Evolutionary conservation across 2,888 invertebrate genomes (phyloP).

Genomic region (Punctoribates punctum): DNA sequence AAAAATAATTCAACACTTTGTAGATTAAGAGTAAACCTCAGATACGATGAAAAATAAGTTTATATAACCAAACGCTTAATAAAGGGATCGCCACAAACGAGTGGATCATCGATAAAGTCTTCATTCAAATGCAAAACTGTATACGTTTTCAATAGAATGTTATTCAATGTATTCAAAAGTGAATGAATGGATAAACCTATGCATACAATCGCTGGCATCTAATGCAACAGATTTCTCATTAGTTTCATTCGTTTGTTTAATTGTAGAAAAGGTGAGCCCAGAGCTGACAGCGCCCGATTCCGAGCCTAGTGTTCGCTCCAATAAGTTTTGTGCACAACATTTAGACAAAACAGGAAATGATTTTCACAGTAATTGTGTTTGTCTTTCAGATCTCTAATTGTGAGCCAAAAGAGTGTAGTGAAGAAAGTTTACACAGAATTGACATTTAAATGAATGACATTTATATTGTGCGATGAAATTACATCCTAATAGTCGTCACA

Average conservation of each 20-base stretch:
- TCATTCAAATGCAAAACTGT: conserved; percentile 18
- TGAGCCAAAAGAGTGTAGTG: background rate
- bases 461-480: conserved; percentile 3
- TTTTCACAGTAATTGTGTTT: background rate
- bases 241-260: background rate
- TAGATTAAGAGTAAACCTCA: background rate
- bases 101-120: conserved; percentile 28
- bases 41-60: no score
- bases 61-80: no score
- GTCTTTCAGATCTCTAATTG: background rate
- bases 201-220: background rate
- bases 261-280: background rate
- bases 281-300: background rate
- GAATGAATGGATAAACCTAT: background rate
- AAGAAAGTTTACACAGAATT: conserved; percentile 9
- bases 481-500: background rate
- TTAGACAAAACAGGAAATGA: conserved; percentile 22
- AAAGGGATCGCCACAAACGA: background rate
- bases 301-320: conserved; percentile 7
- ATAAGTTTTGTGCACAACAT: background rate
- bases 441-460: background rate
- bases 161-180: background rate
- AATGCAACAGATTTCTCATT: conserved; percentile 25
- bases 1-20: background rate
- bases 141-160: background rate